Evolutionary conservation across 2,797 vertebrate species (phyloP), one percentile per base, ranked within the genome.

Genomic region (Momotus momota): DNA sequence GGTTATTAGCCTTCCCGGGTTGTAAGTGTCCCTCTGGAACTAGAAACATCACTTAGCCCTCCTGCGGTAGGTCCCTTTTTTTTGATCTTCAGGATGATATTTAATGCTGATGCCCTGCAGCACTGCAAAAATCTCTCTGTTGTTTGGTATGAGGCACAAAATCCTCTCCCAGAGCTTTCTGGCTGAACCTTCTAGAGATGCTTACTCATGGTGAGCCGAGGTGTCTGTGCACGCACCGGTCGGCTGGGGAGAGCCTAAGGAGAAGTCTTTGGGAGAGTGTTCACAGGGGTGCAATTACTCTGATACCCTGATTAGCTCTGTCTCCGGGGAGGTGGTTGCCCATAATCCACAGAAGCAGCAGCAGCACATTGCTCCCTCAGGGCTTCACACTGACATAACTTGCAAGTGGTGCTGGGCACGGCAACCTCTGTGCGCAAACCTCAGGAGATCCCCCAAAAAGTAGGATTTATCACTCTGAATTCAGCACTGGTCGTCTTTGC

Each of bases 401-500:
- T 35, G 33, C 7, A 6, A 26, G 6, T 5, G 5, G 29, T 74
- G 40, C 35, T 58, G 41, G 3, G 3, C 5, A 10, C 1, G 3
- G 12, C 23, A 75, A 64, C 21, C 35, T 15, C 55, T 31, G 33
- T 41, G 1, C 25, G 33, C 3, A 51, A 23, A 35, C 64, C 72
- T n/a, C 45, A 22, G 43, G 19, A 45, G 18, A 86, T 2, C 9
- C 19, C 38, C 20, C 9, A 23, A 38, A 74, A 70, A 85, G 1
- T 26, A 31, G 46, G 89, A 13, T 46, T 73, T 19, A 54, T 27
- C 31, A 8, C 31, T 72, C n/a, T 54, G 74, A 61, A 72, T 85
- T 54, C 67, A 72, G 33, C 0, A 1, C 69, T 69, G 45, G 29
- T 26, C 2, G 0, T 27, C 25, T 41, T 62, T 0, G 0, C 48